Base-by-base conservation (phyloP, 2,888 invertebrate genomes). In the Lasius platythorax region DNA sequence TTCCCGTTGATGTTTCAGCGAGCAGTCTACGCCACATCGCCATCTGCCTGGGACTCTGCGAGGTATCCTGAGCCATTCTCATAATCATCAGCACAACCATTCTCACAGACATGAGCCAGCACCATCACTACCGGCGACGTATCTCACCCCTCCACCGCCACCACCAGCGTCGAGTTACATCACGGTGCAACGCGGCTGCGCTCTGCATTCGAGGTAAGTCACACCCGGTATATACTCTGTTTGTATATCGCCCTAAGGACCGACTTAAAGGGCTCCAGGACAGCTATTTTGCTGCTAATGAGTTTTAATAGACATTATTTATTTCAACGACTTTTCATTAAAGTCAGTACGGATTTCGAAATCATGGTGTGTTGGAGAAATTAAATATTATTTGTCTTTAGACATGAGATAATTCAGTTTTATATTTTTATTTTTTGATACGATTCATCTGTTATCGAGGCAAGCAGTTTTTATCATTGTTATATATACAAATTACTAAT, bases 171-270 rank as follows among this genome's bases (percentile, higher is more conserved):
- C 93, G 84, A 91, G 84, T 89, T 92, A 90, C 87, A 84, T 90
- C 86, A 90, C 91, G 84, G 90, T 90, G 90, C 91, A 92, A 87
- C 92, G 90, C 89, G 89, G 91, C 90, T 94, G 93, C 91, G 92
- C 91, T 87, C 89, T 93, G 79, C 94, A 93, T 89, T 87, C 93
- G 85, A 92, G 94, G 94, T 94, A 85, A 93, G 92, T 92, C 66
- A 43, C 76, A 82, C 66, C 78, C 63, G 43, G 67, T 68, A 67
- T 67, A 30, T 53, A 1, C 28, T 50, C 9, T 15, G 53, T 43
- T 50, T 63, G 33, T n/a, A 40, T 63, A 40, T 63, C 82, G n/a
- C 9, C 43, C 56, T 53, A 9, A 11, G n/a, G 18, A 66, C n/a
- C 1, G 43, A 28, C 15, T 8, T 9, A 23, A 56, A 12, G 12